Conservation (phyloP, 2,888 invertebrate genomes). For the Theodoxus fluviatilis region DNA sequence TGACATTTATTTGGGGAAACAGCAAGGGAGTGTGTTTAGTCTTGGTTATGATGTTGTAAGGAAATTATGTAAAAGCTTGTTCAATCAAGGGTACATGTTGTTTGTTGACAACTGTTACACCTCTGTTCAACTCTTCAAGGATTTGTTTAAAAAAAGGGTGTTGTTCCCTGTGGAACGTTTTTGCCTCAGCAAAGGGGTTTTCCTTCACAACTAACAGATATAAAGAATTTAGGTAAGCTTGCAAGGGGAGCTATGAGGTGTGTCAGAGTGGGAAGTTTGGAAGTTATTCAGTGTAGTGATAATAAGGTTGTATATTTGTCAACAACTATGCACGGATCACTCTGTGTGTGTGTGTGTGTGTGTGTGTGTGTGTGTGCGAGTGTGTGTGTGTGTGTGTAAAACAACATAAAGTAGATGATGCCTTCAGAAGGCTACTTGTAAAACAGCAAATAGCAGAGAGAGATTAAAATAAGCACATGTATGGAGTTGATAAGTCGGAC, state of each 20-base stretch:
- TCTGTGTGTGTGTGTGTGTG: not conserved
- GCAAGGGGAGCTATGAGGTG: slow-evolving; percentile 8
- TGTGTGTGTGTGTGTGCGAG: too few relatives aligned
- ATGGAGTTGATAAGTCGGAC: slow-evolving; percentile 9
- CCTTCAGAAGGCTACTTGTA: not conserved
- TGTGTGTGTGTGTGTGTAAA: not conserved
- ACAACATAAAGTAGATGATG: not conserved
- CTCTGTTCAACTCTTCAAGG: too few relatives aligned
- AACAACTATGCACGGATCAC: not conserved
- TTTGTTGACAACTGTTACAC: slow-evolving; percentile 13
- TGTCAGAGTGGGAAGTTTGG: not conserved
- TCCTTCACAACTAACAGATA: slow-evolving; percentile 1
- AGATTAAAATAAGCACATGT: slow-evolving; percentile 17
- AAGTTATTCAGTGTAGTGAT: not conserved
- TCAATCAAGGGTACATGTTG: slow-evolving; percentile 7
- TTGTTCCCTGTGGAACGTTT: too few relatives aligned
- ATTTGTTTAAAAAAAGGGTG: too few relatives aligned
- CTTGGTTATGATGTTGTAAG: slow-evolving; percentile 18
- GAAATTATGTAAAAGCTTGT: slow-evolving; percentile 11
- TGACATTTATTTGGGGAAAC: too few relatives aligned
- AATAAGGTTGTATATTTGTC: not conserved
- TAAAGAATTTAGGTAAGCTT: not conserved
- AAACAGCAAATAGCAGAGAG: not conserved
- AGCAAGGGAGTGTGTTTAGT: not conserved
- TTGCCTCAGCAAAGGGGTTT: not conserved